These are phyloP conservation scores for Oncorhynchus tshawytscha DNA, from an alignment of 2,113 vertebrate species.

Conservation along the genomic window DNA sequence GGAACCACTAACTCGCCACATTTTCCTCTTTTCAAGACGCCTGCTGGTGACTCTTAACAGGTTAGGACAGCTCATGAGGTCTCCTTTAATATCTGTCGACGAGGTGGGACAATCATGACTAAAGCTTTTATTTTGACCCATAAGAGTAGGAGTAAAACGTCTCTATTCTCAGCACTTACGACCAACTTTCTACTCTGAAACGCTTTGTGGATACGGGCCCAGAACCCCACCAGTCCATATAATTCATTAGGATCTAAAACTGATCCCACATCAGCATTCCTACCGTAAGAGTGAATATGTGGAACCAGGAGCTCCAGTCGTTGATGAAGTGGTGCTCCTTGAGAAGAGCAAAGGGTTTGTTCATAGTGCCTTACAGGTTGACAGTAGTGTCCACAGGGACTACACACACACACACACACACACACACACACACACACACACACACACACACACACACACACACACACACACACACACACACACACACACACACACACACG, in stretches of 20 bases:
- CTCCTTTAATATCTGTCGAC: background rate
- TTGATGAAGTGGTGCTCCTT: slow-evolving; percentile 58
- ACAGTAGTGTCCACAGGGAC: slow-evolving; percentile 47
- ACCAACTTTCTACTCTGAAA: no score
- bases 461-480: background rate
- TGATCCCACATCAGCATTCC: background rate
- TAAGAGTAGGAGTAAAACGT: no score
- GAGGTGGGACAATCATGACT: no score
- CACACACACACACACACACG: background rate
- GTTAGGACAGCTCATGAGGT: slow-evolving; percentile 52
- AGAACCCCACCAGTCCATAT: no score
- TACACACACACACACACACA: background rate
- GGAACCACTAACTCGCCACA: no score
- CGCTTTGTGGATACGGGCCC: no score
- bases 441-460: background rate
- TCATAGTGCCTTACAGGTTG: slow-evolving; percentile 54
- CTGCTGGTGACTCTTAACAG: no score
- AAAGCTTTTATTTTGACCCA: no score
- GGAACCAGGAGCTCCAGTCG: slow-evolving; percentile 15
- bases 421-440: background rate
- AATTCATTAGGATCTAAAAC: no score
- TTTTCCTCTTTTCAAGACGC: no score
- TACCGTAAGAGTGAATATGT: slow-evolving; percentile 36
- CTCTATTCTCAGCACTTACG: no score
- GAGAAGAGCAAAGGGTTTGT: slow-evolving; percentile 59